Percentiles rank a stretch among this genome's conserved stretches.
Evolutionary conservation across 30 jellyfish, hydroid and myxozoan species (phyloP).

Genomic region (Hydra vulgaris): DNA sequence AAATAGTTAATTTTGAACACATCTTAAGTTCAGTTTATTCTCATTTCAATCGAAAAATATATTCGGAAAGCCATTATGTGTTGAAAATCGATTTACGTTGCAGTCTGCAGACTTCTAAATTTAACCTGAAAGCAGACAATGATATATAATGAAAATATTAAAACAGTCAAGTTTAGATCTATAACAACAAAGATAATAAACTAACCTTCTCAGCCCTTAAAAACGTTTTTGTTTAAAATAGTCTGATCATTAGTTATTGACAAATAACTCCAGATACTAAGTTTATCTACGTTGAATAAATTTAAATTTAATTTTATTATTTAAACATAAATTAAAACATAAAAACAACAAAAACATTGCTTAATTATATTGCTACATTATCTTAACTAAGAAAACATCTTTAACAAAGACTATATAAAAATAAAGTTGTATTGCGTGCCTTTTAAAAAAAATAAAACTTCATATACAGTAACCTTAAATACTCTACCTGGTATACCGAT

Average conservation of each 20-base stretch:
- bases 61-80: not conserved
- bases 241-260: not conserved
- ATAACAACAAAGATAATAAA: not conserved
- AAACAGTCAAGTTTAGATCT: not conserved
- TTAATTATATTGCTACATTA: not conserved
- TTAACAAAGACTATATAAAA: not conserved
- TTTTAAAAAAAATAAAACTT: not conserved
- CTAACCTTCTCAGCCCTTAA: not conserved
- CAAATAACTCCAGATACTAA: not conserved
- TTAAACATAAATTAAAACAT: not conserved
- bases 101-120: not conserved
- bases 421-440: not conserved
- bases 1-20: not conserved
- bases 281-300: not conserved
- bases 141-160: not conserved
- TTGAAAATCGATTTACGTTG: not conserved
- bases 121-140: not conserved
- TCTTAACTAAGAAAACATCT: not conserved
- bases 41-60: not conserved
- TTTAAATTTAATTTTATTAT: too few species aligned
- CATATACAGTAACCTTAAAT: not conserved
- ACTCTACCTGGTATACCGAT: not conserved
- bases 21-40: not conserved
- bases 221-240: not conserved
- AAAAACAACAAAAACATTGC: not conserved